Percentiles rank a stretch among this genome's conserved stretches.
Conservation (phyloP, 2,888 invertebrate genomes). For the Andrena bucephala region DNA sequence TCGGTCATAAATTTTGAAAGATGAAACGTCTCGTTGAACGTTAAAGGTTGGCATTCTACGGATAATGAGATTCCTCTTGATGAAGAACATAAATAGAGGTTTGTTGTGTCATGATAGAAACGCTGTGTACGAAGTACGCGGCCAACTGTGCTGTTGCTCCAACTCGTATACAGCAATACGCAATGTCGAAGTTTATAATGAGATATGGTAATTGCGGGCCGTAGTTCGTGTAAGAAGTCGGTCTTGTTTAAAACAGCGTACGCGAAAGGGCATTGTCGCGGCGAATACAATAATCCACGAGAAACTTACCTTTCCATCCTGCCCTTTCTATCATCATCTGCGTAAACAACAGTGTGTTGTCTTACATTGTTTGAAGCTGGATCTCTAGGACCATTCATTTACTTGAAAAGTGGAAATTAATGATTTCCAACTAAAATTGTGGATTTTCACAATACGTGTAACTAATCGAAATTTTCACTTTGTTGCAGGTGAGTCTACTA, state of each 20-base stretch:
- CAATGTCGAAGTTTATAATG: slow-evolving; percentile 15
- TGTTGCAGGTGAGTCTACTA: not conserved
- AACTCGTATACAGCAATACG: slow-evolving; percentile 4
- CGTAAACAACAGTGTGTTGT: too few species aligned
- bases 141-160: slow-evolving; percentile 5
- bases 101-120: not conserved
- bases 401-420: too few species aligned
- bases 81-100: not conserved
- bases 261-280: too few species aligned
- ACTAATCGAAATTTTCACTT: not conserved
- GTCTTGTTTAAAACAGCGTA: not conserved
- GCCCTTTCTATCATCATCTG: too few species aligned
- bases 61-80: not conserved
- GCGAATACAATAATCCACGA: too few species aligned
- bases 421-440: too few species aligned
- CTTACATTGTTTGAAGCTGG: too few species aligned
- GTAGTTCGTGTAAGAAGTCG: not conserved
- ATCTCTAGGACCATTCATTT: too few species aligned
- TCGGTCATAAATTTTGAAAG: not conserved
- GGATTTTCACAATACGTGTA: not conserved
- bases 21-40: not conserved
- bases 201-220: slow-evolving; percentile 19
- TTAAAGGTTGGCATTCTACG: not conserved
- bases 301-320: too few species aligned
- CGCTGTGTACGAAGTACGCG: slow-evolving; percentile 4